Evolutionary conservation across 2,797 vertebrate genomes (phyloP).

Genomic region (Tauraco hartlaubi): DNA sequence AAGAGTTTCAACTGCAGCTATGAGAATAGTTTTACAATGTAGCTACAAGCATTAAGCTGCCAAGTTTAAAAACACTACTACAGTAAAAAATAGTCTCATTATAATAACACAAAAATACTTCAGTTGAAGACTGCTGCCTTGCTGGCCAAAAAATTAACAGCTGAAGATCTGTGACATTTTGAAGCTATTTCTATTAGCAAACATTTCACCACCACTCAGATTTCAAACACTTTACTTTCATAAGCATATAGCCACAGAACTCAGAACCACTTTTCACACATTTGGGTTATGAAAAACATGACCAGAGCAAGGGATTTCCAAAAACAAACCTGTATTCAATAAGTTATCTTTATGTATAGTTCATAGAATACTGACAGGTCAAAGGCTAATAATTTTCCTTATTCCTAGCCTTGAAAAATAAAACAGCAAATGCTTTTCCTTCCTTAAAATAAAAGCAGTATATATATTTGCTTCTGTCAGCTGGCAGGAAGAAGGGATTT

Average conservation of each 20-base stretch:
- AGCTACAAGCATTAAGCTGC: not conserved
- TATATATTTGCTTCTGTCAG: not conserved
- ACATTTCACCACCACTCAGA: not conserved
- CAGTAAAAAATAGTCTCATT: not conserved
- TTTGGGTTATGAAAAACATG: not conserved
- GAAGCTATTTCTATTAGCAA: not conserved
- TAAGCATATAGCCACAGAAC: not conserved
- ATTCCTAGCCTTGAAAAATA: not conserved
- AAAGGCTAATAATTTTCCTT: not conserved
- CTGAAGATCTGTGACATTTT: not conserved
- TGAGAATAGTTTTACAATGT: not conserved
- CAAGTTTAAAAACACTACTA: not conserved
- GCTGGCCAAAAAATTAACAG: not conserved
- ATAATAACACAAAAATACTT: not conserved
- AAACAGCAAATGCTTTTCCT: not conserved
- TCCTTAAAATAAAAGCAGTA: not conserved
- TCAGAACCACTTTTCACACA: not conserved
- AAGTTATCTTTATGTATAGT: not conserved
- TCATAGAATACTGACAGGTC: not conserved
- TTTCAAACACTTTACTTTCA: not conserved
- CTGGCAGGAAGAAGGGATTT: not conserved
- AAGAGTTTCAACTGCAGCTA: not conserved
- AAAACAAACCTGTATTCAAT: accelerated
- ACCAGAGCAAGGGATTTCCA: not conserved
- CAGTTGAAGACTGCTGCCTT: not conserved